Base-by-base conservation (phyloP, 2,113 vertebrate genomes). In the Sialia sialis region DNA sequence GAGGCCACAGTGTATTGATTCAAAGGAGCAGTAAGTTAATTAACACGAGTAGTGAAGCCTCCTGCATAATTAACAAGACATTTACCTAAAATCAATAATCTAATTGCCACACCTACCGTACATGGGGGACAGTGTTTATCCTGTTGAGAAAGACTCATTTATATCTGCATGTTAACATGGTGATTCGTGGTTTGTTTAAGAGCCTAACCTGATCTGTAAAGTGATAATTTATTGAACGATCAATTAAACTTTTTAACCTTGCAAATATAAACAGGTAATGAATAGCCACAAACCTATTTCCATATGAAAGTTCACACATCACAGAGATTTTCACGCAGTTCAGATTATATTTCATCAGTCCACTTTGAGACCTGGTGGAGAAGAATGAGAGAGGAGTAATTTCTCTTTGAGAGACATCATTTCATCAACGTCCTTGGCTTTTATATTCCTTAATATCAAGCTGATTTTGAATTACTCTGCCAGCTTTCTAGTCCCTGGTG, bases 81-180 rank as follows among this genome's bases (percentile, higher is more conserved):
- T 98, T 98, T 98, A 98, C 97, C 97, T 98, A 98, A 98, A 98
- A 98, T 98, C 98, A 98, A 98, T 98, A 98, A 97, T 94, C 97
- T 98, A 98, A 98, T 98, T 98, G 98, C 98, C 98, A 98, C 97
- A 98, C 98, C 98, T 98, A 97, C 95, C 59, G 0, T 96, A 95
- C 94, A 96, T 95, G 93, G 84, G 96, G 96, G 96, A 96, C 88
- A 95, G 89, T 96, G 97, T 97, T 97, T 97, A 97, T 96, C 93
- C 96, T 97, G 93, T 97, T 97, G 98, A 97, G 98, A 97, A 97
- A 96, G 96, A 92, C 97, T 97, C 95, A 97, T 97, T 98, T 98
- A 94, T 97, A 97, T 96, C 97, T 97, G 84, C 34, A 25, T 97
- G 97, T 98, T 98, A 98, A 98, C 98, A 97, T 95, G 96, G 96